A percentile compares a stretch with the other conserved stretches of the same genome.
Evolutionary conservation across 1,140 invertebrate species (phyloP).

Genomic region (Lepidurus packardi): DNA sequence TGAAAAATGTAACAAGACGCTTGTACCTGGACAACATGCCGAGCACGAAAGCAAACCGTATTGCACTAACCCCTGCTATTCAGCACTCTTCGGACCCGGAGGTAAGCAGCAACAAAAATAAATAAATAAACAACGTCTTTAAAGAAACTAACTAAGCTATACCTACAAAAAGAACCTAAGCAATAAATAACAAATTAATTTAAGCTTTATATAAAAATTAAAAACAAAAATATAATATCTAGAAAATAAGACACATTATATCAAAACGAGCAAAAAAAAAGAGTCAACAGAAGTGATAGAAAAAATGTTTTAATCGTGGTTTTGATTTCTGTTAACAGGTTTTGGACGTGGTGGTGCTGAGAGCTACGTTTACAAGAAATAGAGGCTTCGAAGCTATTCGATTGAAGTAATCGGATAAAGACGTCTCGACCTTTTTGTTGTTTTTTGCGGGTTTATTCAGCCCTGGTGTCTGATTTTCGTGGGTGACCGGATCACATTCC

Average conservation of each 20-base stretch:
- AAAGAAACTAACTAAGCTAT: slow-evolving; percentile 6
- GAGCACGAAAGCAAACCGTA: slow-evolving; percentile 73
- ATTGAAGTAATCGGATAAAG: background rate
- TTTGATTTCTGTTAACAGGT: slow-evolving; percentile 44
- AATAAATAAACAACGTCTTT: slow-evolving; percentile 3
- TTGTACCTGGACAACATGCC: slow-evolving; percentile 57
- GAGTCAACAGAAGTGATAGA: background rate
- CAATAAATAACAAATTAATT: too few relatives aligned
- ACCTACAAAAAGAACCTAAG: background rate
- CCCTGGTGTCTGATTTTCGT: background rate
- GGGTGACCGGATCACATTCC: background rate
- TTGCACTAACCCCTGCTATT: slow-evolving; percentile 69
- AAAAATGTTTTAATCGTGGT: background rate
- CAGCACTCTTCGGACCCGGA: slow-evolving; percentile 63
- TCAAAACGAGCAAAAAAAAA: slow-evolving; percentile 17
- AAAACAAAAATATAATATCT: background rate
- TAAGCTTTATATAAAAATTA: too few relatives aligned
- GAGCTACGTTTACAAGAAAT: slow-evolving; percentile 58
- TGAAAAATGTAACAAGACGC: slow-evolving; percentile 70
- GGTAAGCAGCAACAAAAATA: slow-evolving; percentile 46
- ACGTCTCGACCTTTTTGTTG: slow-evolving; percentile 4
- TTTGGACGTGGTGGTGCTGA: slow-evolving; percentile 59
- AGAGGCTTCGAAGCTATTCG: slow-evolving; percentile 34
- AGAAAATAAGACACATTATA: background rate
- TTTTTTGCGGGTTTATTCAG: background rate